Conservation (phyloP, 2,888 invertebrate species). For the Sisyra terminalis region DNA sequence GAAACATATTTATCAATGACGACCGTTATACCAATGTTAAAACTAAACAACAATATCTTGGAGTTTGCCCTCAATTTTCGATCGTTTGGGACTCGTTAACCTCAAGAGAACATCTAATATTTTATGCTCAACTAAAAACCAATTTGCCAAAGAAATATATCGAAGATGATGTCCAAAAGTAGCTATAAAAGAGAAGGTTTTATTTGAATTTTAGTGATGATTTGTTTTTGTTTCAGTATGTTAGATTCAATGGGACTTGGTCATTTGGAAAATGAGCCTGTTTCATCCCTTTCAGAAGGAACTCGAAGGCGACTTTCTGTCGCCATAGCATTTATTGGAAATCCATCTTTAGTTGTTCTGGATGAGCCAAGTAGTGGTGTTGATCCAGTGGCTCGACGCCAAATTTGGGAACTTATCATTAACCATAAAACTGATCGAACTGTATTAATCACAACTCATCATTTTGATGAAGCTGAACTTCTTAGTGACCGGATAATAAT, state of each 20-base stretch:
- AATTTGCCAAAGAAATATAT: conserved; percentile 21
- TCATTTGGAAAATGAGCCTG: conserved; percentile 40
- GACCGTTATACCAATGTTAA: conserved; percentile 37
- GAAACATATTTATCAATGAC: conserved; percentile 52
- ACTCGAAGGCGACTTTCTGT: conserved; percentile 80
- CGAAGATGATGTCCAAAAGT: conserved; percentile 19
- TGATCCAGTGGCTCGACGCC: conserved; percentile 58
- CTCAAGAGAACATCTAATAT: conserved; percentile 60
- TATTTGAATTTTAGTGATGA: no score
- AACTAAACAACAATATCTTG: conserved; percentile 36
- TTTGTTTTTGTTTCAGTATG: conserved; percentile 23
- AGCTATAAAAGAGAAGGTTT: no score
- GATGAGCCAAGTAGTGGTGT: conserved; percentile 83
- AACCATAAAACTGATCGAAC: conserved; percentile 55
- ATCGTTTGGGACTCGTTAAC: conserved; percentile 53
- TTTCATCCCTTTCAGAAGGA: conserved; percentile 62
- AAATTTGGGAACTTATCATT: conserved; percentile 58
- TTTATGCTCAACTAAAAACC: conserved; percentile 50
- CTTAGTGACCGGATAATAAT: conserved; percentile 73
- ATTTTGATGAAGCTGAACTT: conserved; percentile 77
- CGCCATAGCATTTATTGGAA: conserved; percentile 72
- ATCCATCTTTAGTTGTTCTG: conserved; percentile 49
- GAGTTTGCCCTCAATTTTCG: conserved; percentile 79
- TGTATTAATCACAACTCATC: conserved; percentile 71
- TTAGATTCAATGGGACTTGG: conserved; percentile 47